Base-by-base conservation (phyloP, 1,140 invertebrate species). In the Goniozus legneri region DNA sequence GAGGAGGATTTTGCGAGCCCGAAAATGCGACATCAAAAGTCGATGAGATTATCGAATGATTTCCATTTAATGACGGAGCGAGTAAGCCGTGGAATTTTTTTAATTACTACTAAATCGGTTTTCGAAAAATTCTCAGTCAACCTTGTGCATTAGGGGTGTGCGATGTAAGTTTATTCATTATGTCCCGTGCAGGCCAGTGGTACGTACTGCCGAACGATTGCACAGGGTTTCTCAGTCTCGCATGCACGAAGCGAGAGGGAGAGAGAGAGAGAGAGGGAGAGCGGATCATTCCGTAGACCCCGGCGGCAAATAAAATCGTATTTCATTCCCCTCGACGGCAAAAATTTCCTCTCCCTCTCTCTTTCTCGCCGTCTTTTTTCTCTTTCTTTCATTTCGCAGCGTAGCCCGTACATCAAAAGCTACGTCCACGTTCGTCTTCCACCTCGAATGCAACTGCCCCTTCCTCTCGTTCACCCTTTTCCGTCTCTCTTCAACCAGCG, bases 261-360 rank as follows among this genome's bases (percentile, higher is more conserved):
- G 56, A 18, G 43, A 48, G 50, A 54, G 50, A 51, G 44, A 55
- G 50, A 43, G 45, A 56, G 54, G 33, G 16, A 51, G 50, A 50
- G 44, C 47, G 36, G 49, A 45, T 44, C 19, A 12, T 42, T 12
- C 12, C 20, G 21, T n/a, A n/a, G n/a, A n/a, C 20, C 57, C 64
- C 58, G 58, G 62, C 63, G 59, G 66, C 64, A 70, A 74, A 72
- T 74, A 72, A 75, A 75, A 74, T 73, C 67, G 70, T 71, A 71
- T 74, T 74, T 70, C 67, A 72, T 71, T n/a, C 67, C 67, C 65
- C 68, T 70, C 67, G 68, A 64, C 58, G 56, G 62, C 54, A 58
- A 69, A 73, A 71, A 71, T 75, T 60, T 58, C 64, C 60, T 67
- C 70, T 67, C 66, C 65, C 54, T 65, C 39, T 49, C 15, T 58